Percentiles rank a stretch among this genome's conserved stretches.
Conservation (phyloP, 1,140 invertebrate species). For the Myzus persicae region DNA sequence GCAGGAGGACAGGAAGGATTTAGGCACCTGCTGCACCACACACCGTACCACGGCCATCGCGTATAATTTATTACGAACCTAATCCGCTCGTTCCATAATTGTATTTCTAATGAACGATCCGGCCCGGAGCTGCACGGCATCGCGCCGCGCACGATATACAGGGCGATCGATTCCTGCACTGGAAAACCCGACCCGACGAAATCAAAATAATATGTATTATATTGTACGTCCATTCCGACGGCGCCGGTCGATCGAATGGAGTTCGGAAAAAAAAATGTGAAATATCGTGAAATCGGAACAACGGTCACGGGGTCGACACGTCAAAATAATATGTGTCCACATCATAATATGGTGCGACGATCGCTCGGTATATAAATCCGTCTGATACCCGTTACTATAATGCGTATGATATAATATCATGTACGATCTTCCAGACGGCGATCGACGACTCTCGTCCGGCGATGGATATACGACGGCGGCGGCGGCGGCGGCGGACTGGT, state of each 20-base stretch:
- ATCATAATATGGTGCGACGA: not conserved
- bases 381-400: not conserved
- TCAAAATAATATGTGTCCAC: not conserved
- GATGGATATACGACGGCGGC: not conserved
- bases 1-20: constrained; percentile 36
- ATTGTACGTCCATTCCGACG: not conserved
- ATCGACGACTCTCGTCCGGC: not conserved
- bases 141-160: not conserved
- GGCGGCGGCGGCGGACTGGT: not conserved
- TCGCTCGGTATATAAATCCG: not conserved
- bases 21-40: constrained; percentile 31
- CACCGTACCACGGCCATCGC: not conserved
- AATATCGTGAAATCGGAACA: not conserved
- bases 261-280: not conserved
- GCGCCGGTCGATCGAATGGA: not conserved
- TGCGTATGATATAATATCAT: not conserved
- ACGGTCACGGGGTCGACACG: no score
- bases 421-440: not conserved
- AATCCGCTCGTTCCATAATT: constrained; percentile 46
- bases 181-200: no score
- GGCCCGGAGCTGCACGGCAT: not conserved
- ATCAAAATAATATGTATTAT: no score
- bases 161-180: not conserved
- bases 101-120: constrained; percentile 48
- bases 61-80: constrained; percentile 42